phyloP scores from a whole-genome alignment of 2,113 vertebrate genomes.

The Gorsachius goisagi region DNA sequence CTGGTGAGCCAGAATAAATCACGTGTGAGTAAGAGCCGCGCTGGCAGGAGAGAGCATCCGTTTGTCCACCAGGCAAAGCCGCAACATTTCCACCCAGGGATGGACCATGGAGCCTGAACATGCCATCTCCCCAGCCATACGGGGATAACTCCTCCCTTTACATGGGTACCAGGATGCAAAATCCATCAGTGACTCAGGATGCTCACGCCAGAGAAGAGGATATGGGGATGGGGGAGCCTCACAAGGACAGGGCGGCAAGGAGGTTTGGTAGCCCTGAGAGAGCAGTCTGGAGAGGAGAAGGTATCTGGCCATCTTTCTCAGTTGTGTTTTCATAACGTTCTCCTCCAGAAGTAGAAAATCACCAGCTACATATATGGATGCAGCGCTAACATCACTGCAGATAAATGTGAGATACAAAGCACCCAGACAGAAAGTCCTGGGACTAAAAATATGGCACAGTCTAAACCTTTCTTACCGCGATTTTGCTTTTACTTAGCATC shows the following conservation, averaged over 20 bases:
- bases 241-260: accelerated
- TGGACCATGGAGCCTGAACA: accelerated
- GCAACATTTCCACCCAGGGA: accelerated
- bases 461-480: background rate
- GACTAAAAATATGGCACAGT: background rate
- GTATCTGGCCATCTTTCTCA: background rate
- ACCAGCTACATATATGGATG: background rate
- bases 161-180: background rate
- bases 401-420: background rate
- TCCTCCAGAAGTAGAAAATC: background rate
- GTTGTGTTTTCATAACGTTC: background rate
- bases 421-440: background rate
- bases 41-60: background rate
- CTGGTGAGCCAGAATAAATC: background rate
- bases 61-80: accelerated
- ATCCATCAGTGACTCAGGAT: accelerated
- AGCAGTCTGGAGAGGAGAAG: background rate
- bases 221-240: background rate
- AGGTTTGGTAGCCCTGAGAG: background rate
- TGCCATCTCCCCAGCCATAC: background rate
- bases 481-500: background rate
- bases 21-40: accelerated
- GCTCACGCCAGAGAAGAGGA: background rate
- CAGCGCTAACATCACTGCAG: background rate
- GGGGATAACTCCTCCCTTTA: accelerated